phyloP scores from a whole-genome alignment of 2,797 vertebrate genomes.

The Gastrophryne carolinensis region DNA sequence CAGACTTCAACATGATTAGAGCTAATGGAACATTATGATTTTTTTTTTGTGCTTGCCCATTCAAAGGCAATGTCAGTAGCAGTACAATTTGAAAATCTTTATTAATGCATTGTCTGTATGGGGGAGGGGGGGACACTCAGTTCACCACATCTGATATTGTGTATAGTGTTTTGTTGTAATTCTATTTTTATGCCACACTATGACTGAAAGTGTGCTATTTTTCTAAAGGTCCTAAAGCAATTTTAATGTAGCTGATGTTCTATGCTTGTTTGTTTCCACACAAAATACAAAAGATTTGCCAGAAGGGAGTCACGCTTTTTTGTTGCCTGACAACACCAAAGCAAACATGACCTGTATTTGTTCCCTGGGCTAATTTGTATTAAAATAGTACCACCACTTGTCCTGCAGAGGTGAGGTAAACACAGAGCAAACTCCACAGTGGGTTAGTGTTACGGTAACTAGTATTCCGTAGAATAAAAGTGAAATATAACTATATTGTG shows the following conservation, averaged over 20 bases:
- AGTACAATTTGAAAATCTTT: no score
- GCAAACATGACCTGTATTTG: background rate
- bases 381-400: constrained; percentile 56
- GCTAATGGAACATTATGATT: background rate
- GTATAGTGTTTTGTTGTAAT: no score
- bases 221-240: no score
- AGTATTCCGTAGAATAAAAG: no score
- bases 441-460: constrained; percentile 31
- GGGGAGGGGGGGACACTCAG: no score
- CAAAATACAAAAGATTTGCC: background rate
- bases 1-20: background rate
- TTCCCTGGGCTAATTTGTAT: background rate
- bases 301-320: constrained; percentile 58
- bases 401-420: constrained; percentile 55
- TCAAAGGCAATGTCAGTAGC: background rate
- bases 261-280: background rate
- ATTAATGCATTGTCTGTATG: no score
- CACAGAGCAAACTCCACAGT: background rate
- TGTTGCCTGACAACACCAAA: constrained; percentile 61
- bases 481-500: no score
- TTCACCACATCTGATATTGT: no score
- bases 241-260: background rate
- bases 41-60: background rate
- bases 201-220: no score
- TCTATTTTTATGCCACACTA: no score